Percentiles rank a stretch among this genome's conserved stretches.
These are phyloP conservation scores for Eudemis profundana DNA, from an alignment of 2,888 invertebrate species.

Conservation along the genomic window DNA sequence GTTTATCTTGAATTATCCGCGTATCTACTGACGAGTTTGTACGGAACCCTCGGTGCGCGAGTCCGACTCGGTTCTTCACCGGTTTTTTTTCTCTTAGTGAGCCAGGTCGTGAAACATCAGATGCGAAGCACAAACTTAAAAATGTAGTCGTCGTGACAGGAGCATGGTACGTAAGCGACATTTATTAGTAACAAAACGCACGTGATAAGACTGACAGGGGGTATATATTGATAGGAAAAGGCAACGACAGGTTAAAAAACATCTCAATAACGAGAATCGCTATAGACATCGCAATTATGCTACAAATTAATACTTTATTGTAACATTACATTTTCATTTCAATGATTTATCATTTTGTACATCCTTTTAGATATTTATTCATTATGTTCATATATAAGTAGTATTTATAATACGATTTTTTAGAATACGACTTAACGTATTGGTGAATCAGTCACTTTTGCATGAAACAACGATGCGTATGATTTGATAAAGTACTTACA, in stretches of 20 bases:
- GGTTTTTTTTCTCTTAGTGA: too few relatives aligned
- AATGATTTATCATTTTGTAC: conserved; percentile 37
- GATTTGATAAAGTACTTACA: conserved; percentile 6
- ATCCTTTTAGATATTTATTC: conserved; percentile 35
- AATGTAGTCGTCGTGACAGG: not conserved
- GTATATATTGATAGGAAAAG: conserved; percentile 49
- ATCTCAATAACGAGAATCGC: conserved; percentile 57
- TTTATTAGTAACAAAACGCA: conserved; percentile 4
- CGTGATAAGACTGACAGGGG: conserved; percentile 17
- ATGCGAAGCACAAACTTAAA: not conserved
- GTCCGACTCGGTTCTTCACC: too few relatives aligned
- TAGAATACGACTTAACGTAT: conserved; percentile 45
- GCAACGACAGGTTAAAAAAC: conserved; percentile 53
- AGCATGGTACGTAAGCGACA: conserved; percentile 6
- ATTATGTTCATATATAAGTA: conserved; percentile 27
- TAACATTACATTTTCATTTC: conserved; percentile 38
- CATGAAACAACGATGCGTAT: conserved; percentile 44
- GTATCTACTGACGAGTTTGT: too few relatives aligned
- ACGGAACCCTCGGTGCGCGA: too few relatives aligned
- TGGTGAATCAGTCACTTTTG: conserved; percentile 51
- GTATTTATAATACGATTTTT: conserved; percentile 38
- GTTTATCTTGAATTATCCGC: too few relatives aligned
- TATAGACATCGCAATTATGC: conserved; percentile 56
- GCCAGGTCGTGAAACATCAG: not conserved
- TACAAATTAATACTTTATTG: conserved; percentile 52